These are phyloP conservation scores for Triplophysa dalaica DNA, from an alignment of 2,113 vertebrate species.

Conservation along the genomic window DNA sequence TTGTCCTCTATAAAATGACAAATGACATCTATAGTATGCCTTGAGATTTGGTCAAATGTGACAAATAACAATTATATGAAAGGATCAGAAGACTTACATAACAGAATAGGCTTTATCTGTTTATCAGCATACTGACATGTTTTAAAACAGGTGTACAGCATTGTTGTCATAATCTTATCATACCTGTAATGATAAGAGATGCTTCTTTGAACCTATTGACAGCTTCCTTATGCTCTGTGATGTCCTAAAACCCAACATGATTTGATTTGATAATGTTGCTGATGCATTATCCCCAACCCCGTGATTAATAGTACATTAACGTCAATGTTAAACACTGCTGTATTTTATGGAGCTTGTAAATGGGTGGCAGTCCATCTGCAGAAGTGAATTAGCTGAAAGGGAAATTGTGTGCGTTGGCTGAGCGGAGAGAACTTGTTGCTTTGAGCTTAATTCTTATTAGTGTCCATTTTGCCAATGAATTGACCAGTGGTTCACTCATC, in stretches of 20 bases:
- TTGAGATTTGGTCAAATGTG: background rate
- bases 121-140: background rate
- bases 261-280: background rate
- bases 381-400: conserved; percentile 2
- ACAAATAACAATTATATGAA: background rate
- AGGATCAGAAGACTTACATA: background rate
- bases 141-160: background rate
- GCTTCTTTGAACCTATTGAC: background rate
- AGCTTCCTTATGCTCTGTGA: background rate
- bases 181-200: background rate
- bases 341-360: background rate
- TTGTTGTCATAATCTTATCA: conserved; percentile 13
- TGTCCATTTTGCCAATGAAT: conserved; percentile 11
- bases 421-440: background rate
- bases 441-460: conserved; percentile 22
- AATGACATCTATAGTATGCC: background rate
- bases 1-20: background rate
- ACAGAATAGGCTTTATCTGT: background rate
- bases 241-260: conserved; percentile 6
- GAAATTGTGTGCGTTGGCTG: background rate
- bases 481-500: conserved; percentile 4
- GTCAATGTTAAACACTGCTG: background rate
- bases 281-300: conserved; percentile 28
- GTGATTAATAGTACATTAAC: conserved; percentile 15
- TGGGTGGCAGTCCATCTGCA: background rate